Percentiles rank a stretch among this genome's conserved stretches.
Evolutionary conservation across 2,888 invertebrate genomes (phyloP).

Genomic region (Cheilosia variabilis): DNA sequence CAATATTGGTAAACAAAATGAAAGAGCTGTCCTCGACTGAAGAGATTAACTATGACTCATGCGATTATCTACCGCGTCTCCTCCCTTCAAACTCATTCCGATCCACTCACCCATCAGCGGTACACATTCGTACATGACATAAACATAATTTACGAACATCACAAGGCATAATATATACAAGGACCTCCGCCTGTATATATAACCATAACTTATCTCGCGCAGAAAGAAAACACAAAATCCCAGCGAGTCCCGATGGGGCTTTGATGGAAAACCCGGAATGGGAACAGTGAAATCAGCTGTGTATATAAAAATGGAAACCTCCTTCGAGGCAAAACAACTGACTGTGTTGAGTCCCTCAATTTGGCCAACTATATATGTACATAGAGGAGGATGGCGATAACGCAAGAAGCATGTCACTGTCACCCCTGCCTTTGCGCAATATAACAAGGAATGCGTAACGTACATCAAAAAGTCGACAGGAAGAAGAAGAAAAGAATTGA

Average conservation of each 20-base stretch:
- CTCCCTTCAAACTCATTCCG: background rate
- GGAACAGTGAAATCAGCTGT: constrained; percentile 16
- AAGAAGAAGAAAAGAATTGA: constrained; percentile 64
- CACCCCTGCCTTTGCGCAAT: constrained; percentile 73
- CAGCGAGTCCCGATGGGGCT: constrained; percentile 57
- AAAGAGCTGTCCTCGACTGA: constrained; percentile 30
- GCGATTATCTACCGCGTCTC: constrained; percentile 54
- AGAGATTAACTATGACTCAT: constrained; percentile 72
- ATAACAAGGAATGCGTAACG: constrained; percentile 72
- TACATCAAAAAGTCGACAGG: constrained; percentile 70
- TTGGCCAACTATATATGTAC: constrained; percentile 25
- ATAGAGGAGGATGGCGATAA: constrained; percentile 15
- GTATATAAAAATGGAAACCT: constrained; percentile 24
- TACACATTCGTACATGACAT: constrained; percentile 50
- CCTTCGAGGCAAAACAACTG: constrained; percentile 36
- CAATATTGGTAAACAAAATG: too few species aligned
- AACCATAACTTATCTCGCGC: constrained; percentile 55
- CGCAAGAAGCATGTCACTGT: constrained; percentile 72
- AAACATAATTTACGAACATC: constrained; percentile 69
- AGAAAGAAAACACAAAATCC: constrained; percentile 45
- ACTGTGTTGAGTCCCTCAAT: constrained; percentile 52
- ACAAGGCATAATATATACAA: constrained; percentile 12
- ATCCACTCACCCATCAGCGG: constrained; percentile 50
- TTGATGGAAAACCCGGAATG: constrained; percentile 58
- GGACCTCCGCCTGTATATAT: constrained; percentile 13